Evolutionary conservation across 2,797 vertebrate genomes (phyloP), one percentile per base, ranked within the genome.

Genomic region (Tenualosa thibaudeaui): DNA sequence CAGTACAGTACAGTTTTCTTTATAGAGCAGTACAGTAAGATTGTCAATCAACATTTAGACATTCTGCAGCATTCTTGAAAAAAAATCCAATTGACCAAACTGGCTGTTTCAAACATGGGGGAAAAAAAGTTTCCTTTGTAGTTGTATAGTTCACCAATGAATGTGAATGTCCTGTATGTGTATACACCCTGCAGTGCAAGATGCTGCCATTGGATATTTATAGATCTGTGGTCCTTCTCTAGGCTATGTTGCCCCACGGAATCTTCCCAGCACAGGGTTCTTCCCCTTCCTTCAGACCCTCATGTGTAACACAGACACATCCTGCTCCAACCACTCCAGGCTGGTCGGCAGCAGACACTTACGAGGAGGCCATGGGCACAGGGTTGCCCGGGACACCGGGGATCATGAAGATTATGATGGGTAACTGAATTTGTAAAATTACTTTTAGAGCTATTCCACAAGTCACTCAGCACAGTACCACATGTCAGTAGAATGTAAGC

Each of bases 231-330:
- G 13, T 86, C 60, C 83, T 12, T 51, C 50, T 88, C n/a, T 83
- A 96, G 95, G 96, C 87, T 95, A 94, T 85, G 95, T 93, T 56
- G 92, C 87, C 26, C 94, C 96, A 0, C 87, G 94, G 81, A 96
- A 96, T 88, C 94, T 96, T 2, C 96, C 96, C 12, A 96, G 96
- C 85, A 58, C 95, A 0, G 95, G 95, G 0, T 94, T 96, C 87
- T 95, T 96, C 88, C 96, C 96, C 37, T 96, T 96, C 90, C 92
- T 96, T 56, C 95, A 96, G 91, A 96, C 96, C 3, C 93, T 96
- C 54, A 93, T 96, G 93, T 96, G 96, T 85, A 95, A 92, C 91
- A 90, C 91, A 3, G 96, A 96, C 92, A 94, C 93, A 90, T 40
- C 0, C 53, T 96, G 96, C 84, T 88, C 90, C 13, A 92, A 91